Conservation (phyloP, 2,888 invertebrate genomes). For the Diloba caeruleocephala region DNA sequence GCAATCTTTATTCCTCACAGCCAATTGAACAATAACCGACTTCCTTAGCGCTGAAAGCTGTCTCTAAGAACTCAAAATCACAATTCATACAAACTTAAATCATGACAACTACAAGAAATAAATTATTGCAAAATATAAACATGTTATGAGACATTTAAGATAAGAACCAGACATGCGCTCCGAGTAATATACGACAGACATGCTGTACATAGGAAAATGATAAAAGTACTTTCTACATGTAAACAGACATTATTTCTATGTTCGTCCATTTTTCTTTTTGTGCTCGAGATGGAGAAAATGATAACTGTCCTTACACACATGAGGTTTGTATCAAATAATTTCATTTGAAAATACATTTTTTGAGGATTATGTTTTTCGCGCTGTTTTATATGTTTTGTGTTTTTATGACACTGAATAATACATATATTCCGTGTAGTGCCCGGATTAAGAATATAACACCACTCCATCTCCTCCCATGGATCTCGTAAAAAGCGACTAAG, state of each 20-base stretch:
- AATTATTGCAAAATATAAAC: slow-evolving; percentile 32
- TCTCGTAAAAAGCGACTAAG: too few relatives aligned
- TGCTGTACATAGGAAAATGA: slow-evolving; percentile 53
- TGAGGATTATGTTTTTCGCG: too few relatives aligned
- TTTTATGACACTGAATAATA: too few relatives aligned
- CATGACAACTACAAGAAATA: slow-evolving; percentile 27
- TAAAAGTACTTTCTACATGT: slow-evolving; percentile 51
- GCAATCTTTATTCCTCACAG: too few relatives aligned
- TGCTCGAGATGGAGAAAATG: slow-evolving; percentile 15
- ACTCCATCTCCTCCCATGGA: too few relatives aligned
- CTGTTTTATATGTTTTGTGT: too few relatives aligned
- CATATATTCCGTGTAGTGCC: too few relatives aligned
- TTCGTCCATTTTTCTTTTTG: slow-evolving; percentile 54
- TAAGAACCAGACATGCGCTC: slow-evolving; percentile 53
- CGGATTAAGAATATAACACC: too few relatives aligned
- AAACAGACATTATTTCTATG: slow-evolving; percentile 58
- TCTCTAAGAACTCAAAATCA: slow-evolving; percentile 12
- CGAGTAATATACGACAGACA: slow-evolving; percentile 42
- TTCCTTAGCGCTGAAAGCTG: too few relatives aligned
- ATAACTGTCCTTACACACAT: background rate
- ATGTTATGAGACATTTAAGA: slow-evolving; percentile 47
- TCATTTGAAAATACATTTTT: slow-evolving; percentile 4
- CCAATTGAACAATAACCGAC: too few relatives aligned
- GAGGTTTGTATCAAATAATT: slow-evolving; percentile 9
- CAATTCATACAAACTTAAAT: slow-evolving; percentile 31